Evolutionary conservation across 1,140 invertebrate species (phyloP).

Genomic region (Aphelenchoides avenae): DNA sequence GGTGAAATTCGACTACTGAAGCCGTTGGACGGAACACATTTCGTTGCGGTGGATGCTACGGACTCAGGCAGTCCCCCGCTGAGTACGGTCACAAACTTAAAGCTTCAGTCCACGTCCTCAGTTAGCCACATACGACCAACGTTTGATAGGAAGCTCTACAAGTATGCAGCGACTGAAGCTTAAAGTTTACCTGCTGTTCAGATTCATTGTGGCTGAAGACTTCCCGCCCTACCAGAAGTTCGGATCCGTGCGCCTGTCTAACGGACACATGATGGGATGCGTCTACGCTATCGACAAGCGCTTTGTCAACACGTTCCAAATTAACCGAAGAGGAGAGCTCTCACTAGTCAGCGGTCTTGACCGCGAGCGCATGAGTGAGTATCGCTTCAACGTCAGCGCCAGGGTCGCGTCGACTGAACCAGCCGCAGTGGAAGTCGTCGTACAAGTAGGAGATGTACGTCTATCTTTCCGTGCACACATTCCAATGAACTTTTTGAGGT

Average conservation of each 20-base stretch:
- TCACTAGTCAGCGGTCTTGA: constrained; percentile 11
- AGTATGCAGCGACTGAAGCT: background rate
- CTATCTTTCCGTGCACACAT: no score
- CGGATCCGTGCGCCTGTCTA: background rate
- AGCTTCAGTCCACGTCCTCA: constrained; percentile 6
- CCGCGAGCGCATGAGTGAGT: constrained; percentile 11
- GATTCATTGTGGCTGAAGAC: constrained; percentile 10
- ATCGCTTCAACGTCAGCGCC: background rate
- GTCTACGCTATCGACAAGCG: background rate
- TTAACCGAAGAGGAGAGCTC: constrained; percentile 5
- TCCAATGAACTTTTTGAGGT: constrained; percentile 17
- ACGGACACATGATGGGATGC: background rate
- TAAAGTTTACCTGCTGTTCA: background rate
- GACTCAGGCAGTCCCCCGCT: constrained; percentile 26
- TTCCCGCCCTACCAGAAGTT: background rate
- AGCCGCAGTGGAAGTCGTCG: background rate
- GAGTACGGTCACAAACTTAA: background rate
- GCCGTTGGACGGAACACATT: constrained; percentile 3
- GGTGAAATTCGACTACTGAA: constrained; percentile 13
- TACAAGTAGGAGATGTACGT: no score
- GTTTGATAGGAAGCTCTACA: background rate
- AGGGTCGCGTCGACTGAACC: background rate
- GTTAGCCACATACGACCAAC: background rate
- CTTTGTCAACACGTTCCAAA: background rate
- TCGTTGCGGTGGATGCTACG: constrained; percentile 18